phyloP scores from a whole-genome alignment of 1,140 invertebrate genomes.

The Hestina assimilis region DNA sequence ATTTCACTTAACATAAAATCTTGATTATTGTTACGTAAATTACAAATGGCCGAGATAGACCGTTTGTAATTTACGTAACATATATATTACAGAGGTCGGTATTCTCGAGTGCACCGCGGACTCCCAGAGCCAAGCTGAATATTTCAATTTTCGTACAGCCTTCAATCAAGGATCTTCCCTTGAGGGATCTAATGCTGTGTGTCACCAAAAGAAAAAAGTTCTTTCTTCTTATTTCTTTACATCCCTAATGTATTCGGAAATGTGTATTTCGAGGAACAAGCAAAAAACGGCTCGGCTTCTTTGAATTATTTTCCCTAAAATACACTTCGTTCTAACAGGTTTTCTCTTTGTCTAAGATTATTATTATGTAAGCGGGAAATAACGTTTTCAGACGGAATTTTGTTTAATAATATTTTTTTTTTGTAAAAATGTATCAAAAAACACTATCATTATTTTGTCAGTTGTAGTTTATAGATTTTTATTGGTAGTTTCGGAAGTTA shows the following conservation, averaged over 20 bases:
- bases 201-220: constrained; percentile 15
- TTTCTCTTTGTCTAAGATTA: neutral
- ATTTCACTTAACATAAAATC: neutral
- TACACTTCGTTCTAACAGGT: no score
- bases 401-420: neutral
- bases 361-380: no score
- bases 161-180: constrained; percentile 30
- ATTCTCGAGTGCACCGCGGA: constrained; percentile 11
- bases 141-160: constrained; percentile 28
- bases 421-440: no score
- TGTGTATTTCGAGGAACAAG: constrained; percentile 23
- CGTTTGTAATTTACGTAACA: no score
- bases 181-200: constrained; percentile 13
- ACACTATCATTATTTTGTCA: no score
- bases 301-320: neutral
- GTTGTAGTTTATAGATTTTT: no score
- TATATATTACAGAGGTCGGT: constrained; percentile 25
- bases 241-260: constrained; percentile 25
- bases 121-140: constrained; percentile 20
- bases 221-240: constrained; percentile 10
- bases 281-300: constrained; percentile 1
- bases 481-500: no score
- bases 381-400: no score
- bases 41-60: constrained; percentile 3
- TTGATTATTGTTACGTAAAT: constrained; percentile 3